Percentiles rank a stretch among this genome's conserved stretches.
Conservation (phyloP, 1,140 invertebrate genomes). For the Formica exsecta region DNA sequence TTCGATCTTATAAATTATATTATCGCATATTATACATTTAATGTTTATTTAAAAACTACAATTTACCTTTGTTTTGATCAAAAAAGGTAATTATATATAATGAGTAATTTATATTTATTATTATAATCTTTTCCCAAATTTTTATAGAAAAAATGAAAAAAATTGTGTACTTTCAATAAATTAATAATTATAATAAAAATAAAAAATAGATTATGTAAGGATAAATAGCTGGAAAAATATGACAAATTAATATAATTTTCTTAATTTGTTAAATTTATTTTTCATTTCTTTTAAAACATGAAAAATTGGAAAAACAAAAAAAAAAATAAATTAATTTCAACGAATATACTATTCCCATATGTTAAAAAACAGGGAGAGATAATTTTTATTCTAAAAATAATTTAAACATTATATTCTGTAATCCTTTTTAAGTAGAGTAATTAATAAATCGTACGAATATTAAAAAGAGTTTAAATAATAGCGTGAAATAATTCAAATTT, state of each 20-base stretch:
- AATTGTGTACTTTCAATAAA: conserved; percentile 43
- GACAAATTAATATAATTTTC: conserved; percentile 20
- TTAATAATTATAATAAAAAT: conserved; percentile 29
- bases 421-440: neutral
- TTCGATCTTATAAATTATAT: too few species aligned
- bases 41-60: too few species aligned
- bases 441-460: neutral
- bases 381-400: neutral
- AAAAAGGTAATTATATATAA: too few species aligned
- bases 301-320: neutral
- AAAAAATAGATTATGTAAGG: neutral
- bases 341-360: neutral
- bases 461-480: neutral
- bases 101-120: neutral
- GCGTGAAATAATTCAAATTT: neutral
- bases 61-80: too few species aligned
- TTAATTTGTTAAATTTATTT: conserved; percentile 7
- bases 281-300: neutral
- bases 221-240: conserved; percentile 22
- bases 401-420: conserved; percentile 1
- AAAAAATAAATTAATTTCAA: conserved; percentile 4
- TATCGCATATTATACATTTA: too few species aligned
- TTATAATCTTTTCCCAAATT: neutral
- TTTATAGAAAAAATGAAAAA: conserved; percentile 22
- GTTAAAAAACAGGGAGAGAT: neutral